phyloP scores from a whole-genome alignment of 2,888 invertebrate species.

The Dryococelus australis region DNA sequence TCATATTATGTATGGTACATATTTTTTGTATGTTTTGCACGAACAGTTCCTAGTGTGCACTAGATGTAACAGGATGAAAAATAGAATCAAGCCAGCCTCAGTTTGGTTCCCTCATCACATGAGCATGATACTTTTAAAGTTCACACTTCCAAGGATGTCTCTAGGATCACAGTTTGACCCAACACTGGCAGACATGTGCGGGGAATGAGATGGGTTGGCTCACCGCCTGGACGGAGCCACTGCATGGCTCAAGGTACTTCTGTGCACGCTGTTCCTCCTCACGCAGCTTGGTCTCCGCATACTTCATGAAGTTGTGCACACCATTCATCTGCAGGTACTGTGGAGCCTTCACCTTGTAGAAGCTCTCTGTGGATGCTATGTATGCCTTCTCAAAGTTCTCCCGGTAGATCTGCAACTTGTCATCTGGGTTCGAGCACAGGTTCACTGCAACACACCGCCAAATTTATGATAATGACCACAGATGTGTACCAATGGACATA shows the following conservation, averaged over 20 bases:
- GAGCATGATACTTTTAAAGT: background rate
- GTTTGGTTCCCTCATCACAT: background rate
- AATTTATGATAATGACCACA: too few relatives aligned
- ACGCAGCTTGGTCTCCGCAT: slow-evolving; percentile 91
- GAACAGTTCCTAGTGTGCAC: too few relatives aligned
- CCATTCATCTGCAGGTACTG: slow-evolving; percentile 90
- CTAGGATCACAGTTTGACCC: too few relatives aligned
- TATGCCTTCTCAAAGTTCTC: slow-evolving; percentile 98
- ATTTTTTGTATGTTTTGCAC: too few relatives aligned
- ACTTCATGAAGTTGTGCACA: slow-evolving; percentile 96
- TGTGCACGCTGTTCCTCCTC: slow-evolving; percentile 95
- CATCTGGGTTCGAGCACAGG: slow-evolving; percentile 90
- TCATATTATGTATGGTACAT: too few relatives aligned
- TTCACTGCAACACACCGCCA: slow-evolving; percentile 73
- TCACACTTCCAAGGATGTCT: too few relatives aligned
- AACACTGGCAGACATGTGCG: too few relatives aligned
- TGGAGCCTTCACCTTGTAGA: slow-evolving; percentile 90
- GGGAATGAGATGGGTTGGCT: slow-evolving; percentile 45
- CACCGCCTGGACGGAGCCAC: slow-evolving; percentile 71
- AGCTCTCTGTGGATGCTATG: slow-evolving; percentile 91
- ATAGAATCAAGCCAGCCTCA: too few relatives aligned
- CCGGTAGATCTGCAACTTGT: slow-evolving; percentile 93
- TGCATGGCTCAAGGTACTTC: slow-evolving; percentile 90
- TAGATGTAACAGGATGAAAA: background rate
- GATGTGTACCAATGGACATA: too few relatives aligned